Base-by-base conservation (phyloP, 2,797 vertebrate species). In the Australoheros facetus region DNA sequence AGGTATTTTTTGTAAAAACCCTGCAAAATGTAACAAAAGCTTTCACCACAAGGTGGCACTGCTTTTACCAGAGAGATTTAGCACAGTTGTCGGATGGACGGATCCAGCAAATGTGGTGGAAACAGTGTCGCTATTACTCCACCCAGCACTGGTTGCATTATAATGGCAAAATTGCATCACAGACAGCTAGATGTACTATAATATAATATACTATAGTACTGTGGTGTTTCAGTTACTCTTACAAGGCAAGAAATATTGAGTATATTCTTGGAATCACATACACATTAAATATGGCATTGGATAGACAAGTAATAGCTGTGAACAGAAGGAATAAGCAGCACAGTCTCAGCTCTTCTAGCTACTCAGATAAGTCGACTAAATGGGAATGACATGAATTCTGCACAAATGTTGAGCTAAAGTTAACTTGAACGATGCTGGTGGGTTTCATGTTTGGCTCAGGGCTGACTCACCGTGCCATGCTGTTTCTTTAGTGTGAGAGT, bases 1-100 rank as follows among this genome's bases (percentile, higher is more conserved):
- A 69, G 64, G 45, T 30, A 69, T 26, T 69, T 13, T 69, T 69
- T 30, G 64, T 0, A 69, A 30, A 30, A 0, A 45, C 45, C 48
- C 64, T 69, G 64, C 64, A 69, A 69, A 51, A 51, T 69, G 64
- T 11, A 69, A 69, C n/a, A 8, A n/a, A 5, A 6, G 30, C 45
- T 7, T n/a, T 51, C 26, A 30, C 26, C 64, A 30, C 17, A 51
- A 13, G 64, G 64, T 69, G 64, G 45, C 26, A 8, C 26, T 17
- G 12, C 51, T n/a, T 48, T n/a, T n/a, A 19, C 14, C 26, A 69
- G 42, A 2, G 51, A 51, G 42, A 17, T 69, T 3, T 7, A 19
- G 23, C 42, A 11, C 42, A 19, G 42, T 30, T 30, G n/a, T 23
- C 4, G 17, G 45, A 5, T 4, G 17, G 62, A 12, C 62, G 2